These are phyloP conservation scores for Jaculus jaculus DNA, from an alignment of 2,113 vertebrate species.

Conservation along the genomic window DNA sequence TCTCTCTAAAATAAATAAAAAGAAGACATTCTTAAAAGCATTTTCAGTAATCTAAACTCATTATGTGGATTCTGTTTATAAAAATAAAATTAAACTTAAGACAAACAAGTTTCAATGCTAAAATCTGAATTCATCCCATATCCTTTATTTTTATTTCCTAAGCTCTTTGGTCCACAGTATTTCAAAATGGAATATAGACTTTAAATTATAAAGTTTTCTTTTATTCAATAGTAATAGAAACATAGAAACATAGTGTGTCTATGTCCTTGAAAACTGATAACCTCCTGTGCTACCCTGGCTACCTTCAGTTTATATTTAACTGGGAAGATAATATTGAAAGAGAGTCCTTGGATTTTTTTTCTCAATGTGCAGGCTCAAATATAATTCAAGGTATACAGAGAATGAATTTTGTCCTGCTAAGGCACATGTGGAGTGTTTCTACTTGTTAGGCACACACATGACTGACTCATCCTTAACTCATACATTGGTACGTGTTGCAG, in stretches of 20 bases:
- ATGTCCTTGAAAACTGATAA: slow-evolving; percentile 25
- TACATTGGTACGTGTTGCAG: slow-evolving; percentile 32
- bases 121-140: background rate
- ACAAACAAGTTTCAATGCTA: background rate
- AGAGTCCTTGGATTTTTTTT: slow-evolving; percentile 23
- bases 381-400: background rate
- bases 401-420: slow-evolving; percentile 23
- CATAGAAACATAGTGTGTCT: background rate
- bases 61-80: background rate
- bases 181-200: slow-evolving; percentile 20
- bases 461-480: slow-evolving; percentile 73
- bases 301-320: slow-evolving; percentile 33
- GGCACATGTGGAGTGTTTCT: background rate
- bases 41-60: background rate
- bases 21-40: too few relatives aligned
- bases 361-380: background rate
- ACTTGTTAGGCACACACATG: slow-evolving; percentile 30
- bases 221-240: slow-evolving; percentile 31
- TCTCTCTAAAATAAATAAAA: too few relatives aligned
- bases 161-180: background rate
- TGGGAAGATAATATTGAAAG: background rate
- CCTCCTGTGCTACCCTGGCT: background rate
- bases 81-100: background rate
- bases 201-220: slow-evolving; percentile 54
- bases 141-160: background rate